A percentile compares a stretch with the other conserved stretches of the same genome.
Evolutionary conservation across 1,140 invertebrate genomes (phyloP).

Genomic region (Sitobion miscanthi): DNA sequence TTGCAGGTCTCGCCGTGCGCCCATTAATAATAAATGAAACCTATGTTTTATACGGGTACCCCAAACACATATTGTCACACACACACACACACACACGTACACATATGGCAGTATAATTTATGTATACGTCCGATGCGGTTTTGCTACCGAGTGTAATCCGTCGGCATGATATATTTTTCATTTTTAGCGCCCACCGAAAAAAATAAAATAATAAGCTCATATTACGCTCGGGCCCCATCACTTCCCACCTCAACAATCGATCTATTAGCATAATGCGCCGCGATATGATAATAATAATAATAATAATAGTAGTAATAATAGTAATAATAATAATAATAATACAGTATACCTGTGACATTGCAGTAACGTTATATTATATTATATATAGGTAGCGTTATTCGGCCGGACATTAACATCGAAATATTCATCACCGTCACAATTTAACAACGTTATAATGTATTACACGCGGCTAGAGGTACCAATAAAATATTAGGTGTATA

Average conservation of each 20-base stretch:
- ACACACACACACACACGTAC: not conserved
- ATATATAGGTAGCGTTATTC: not conserved
- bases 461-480: no score
- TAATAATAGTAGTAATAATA: no score
- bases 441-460: not conserved
- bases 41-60: no score
- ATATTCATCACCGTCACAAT: slow-evolving; percentile 41
- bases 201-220: not conserved
- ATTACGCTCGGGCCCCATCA: not conserved
- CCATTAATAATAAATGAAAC: no score
- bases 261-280: not conserved
- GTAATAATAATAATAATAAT: no score
- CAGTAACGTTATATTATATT: not conserved
- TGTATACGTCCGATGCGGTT: not conserved
- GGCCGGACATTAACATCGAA: not conserved
- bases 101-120: not conserved
- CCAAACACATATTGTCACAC: not conserved
- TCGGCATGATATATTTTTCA: not conserved
- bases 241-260: not conserved
- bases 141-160: not conserved
- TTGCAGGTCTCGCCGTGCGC: no score
- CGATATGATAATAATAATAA: not conserved
- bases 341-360: not conserved
- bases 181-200: slow-evolving; percentile 5
- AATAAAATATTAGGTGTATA: not conserved